Base-by-base conservation (phyloP, 2,797 vertebrate genomes). In the Vultur gryphus region DNA sequence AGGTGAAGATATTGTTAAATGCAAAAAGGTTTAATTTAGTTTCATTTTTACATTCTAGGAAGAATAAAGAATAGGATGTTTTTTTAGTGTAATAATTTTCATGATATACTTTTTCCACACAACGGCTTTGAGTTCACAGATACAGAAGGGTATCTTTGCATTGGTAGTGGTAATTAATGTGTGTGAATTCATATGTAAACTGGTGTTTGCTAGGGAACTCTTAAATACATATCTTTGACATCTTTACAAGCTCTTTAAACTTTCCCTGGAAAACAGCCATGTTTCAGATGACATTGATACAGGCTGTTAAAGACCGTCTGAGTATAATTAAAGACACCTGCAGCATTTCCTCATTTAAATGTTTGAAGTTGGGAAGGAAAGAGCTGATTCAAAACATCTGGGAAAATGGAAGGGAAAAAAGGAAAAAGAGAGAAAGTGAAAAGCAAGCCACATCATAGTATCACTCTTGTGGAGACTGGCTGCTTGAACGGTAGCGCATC, bases 281-380 rank as follows among this genome's bases (percentile, higher is more conserved):
- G 37, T 80, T 84, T 93, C 71, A 82, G 62, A 64, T 79, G 35
- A 66, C 16, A 46, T 67, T 67, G 75, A 80, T 48, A 35, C 11
- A 78, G 12, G 31, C 49, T 75, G 33, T 62, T 94, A 62, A 93
- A 91, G 69, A 64, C 12, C 65, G 57, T 10, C 20, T 29, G 58
- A 82, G 49, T 84, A 23, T 82, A 88, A 86, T 82, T 95, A 83
- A 92, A 81, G 48, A 83, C 71, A 90, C n/a, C 73, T 87, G 86
- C 61, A 87, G 9, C 49, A 75, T 89, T 94, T 92, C 84, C 80
- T 86, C 44, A 15, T 84, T 48, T 39, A 84, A 81, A 31, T 51
- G 7, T 83, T 93, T 89, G 84, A 87, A 88, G 33, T 7, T 58
- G 35, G 54, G 77, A 67, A 41, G n/a, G 48, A 75, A 88, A 71